Evolutionary conservation across 1,140 invertebrate genomes (phyloP).

Genomic region (Cyclargus thomasi): DNA sequence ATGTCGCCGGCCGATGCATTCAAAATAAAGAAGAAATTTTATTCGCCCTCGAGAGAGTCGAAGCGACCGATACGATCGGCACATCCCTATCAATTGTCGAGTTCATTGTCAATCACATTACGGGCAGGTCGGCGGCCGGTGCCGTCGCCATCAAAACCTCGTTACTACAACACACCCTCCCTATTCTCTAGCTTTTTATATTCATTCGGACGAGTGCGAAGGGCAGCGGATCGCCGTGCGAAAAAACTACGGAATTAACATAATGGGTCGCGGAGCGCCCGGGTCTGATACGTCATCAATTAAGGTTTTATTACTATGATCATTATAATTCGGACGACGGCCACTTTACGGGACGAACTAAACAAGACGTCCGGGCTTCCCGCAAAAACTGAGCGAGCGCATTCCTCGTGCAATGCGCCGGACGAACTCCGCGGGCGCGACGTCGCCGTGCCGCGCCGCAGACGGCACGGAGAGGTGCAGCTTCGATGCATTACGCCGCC

Average conservation of each 20-base stretch:
- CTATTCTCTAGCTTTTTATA: constrained; percentile 43
- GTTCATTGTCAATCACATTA: constrained; percentile 37
- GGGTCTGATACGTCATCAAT: not conserved
- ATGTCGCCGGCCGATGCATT: too few species aligned
- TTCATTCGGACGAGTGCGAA: constrained; percentile 41
- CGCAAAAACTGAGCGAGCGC: not conserved
- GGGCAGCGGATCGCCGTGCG: constrained; percentile 18
- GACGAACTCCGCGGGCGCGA: not conserved
- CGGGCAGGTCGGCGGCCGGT: constrained; percentile 24
- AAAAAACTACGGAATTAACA: constrained; percentile 14
- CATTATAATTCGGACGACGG: not conserved
- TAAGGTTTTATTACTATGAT: not conserved
- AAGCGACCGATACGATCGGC: not conserved
- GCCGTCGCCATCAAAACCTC: constrained; percentile 44
- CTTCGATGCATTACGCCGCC: constrained; percentile 17
- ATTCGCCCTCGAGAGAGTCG: not conserved
- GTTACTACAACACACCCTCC: constrained; percentile 50
- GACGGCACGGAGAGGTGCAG: not conserved
- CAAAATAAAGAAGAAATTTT: not conserved
- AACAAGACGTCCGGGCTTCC: not conserved
- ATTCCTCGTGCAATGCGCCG: not conserved
- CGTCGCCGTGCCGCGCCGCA: too few species aligned
- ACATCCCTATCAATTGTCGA: constrained; percentile 20
- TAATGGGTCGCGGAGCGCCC: not conserved
- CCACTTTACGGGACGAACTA: too few species aligned